phyloP scores from a whole-genome alignment of 2,113 vertebrate genomes.

The Planiliza haematocheilus region DNA sequence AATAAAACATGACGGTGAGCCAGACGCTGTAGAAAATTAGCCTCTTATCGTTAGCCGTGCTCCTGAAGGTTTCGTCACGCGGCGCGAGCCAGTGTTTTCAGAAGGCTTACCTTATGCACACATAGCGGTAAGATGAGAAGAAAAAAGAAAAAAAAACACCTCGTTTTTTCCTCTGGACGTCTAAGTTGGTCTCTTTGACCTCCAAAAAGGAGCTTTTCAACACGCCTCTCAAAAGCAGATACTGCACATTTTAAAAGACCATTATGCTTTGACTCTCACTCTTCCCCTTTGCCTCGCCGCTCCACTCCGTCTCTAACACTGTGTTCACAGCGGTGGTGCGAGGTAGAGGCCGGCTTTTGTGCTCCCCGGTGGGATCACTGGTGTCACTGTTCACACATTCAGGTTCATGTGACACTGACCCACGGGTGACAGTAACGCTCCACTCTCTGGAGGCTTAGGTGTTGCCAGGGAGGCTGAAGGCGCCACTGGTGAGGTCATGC shows the following conservation, averaged over 20 bases:
- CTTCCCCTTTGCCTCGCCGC: background rate
- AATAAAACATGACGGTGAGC: background rate
- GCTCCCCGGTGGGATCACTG: constrained; percentile 39
- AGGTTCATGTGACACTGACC: constrained; percentile 66
- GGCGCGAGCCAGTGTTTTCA: too few species aligned
- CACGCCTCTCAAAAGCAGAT: background rate
- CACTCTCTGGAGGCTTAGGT: constrained; percentile 49
- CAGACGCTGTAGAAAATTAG: background rate
- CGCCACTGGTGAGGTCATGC: constrained; percentile 25
- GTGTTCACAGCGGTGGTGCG: constrained; percentile 9
- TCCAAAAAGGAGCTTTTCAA: background rate
- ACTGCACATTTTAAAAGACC: constrained; percentile 12
- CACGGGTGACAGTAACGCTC: constrained; percentile 40
- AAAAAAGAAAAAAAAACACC: background rate
- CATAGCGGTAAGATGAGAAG: constrained; percentile 2
- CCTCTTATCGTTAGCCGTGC: background rate
- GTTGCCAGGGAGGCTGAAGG: constrained; percentile 56
- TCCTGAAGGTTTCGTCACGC: too few species aligned
- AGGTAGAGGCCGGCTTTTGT: constrained; percentile 26
- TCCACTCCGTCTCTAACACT: constrained; percentile 11
- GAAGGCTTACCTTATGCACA: too few species aligned
- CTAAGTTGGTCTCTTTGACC: constrained; percentile 1
- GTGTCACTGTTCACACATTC: constrained; percentile 74
- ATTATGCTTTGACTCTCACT: background rate
- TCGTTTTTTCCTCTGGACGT: too few species aligned